A percentile compares a stretch with the other conserved stretches of the same genome.
phyloP scores from a whole-genome alignment of 2,113 vertebrate genomes.

The Xyliphius kryptos region DNA sequence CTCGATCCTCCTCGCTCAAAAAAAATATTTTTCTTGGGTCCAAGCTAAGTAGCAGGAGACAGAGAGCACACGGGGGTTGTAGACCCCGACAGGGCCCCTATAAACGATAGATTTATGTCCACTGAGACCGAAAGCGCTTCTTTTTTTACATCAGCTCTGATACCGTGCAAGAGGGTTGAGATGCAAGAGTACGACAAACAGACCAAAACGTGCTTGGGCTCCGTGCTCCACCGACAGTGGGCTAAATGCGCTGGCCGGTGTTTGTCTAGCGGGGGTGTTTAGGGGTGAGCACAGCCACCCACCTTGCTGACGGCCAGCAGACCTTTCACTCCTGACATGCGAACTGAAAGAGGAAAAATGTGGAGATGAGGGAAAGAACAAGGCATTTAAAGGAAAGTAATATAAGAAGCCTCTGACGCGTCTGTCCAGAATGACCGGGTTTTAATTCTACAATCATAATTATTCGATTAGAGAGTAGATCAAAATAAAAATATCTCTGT shows the following conservation, averaged over 20 bases:
- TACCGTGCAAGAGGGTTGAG: constrained; percentile 38
- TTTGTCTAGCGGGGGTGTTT: constrained; percentile 63
- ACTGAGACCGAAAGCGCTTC: constrained; percentile 48
- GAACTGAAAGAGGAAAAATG: no score
- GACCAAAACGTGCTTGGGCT: constrained; percentile 54
- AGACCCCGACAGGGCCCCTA: constrained; percentile 50
- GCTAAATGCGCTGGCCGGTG: constrained; percentile 53
- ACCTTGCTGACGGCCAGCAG: constrained; percentile 56
- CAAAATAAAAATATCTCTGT: no score
- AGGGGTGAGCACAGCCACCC: constrained; percentile 63
- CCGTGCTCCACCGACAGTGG: constrained; percentile 51
- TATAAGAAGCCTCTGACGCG: constrained; percentile 30
- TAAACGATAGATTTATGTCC: constrained; percentile 68
- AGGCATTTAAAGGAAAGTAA: constrained; percentile 35
- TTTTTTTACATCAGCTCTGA: no score
- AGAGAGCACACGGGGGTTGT: constrained; percentile 46
- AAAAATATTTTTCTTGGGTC: constrained; percentile 71
- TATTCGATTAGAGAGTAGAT: no score
- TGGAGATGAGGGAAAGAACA: no score
- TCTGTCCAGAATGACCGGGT: no score
- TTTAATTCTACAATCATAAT: no score
- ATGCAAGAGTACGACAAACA: constrained; percentile 52
- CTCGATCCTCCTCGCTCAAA: constrained; percentile 53
- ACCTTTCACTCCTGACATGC: constrained; percentile 48
- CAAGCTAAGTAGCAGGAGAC: constrained; percentile 56